A percentile compares a stretch with the other conserved stretches of the same genome.
These are phyloP conservation scores for Tillus elongatus DNA, from an alignment of 2,888 invertebrate genomes.

Conservation along the genomic window DNA sequence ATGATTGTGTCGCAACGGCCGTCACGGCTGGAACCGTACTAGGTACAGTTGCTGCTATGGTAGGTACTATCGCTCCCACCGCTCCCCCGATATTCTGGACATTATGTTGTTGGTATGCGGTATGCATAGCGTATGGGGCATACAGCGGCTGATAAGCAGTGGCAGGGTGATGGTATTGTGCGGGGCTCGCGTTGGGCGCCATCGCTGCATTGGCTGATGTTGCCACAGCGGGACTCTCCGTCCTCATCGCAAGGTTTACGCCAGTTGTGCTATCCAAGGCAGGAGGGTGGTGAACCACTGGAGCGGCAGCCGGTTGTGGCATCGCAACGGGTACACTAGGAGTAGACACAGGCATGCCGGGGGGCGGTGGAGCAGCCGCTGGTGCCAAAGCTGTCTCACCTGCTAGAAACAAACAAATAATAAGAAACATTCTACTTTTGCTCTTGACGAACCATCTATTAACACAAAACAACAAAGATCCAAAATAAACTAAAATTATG, in stretches of 20 bases:
- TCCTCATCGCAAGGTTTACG: constrained; percentile 36
- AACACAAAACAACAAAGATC: no score
- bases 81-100: no score
- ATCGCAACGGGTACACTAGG: constrained; percentile 36
- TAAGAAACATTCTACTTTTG: no score
- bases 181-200: constrained; percentile 42
- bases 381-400: constrained; percentile 21
- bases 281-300: constrained; percentile 40
- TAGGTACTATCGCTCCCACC: constrained; percentile 14
- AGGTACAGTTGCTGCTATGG: constrained; percentile 12
- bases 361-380: constrained; percentile 24
- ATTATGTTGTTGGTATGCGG: constrained; percentile 47
- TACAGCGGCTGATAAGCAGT: constrained; percentile 57
- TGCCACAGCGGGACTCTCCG: constrained; percentile 49
- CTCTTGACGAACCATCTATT: no score
- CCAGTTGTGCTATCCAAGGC: constrained; percentile 34
- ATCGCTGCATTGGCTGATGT: constrained; percentile 43
- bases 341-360: constrained; percentile 26
- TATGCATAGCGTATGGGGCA: constrained; percentile 70
- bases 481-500: no score
- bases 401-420: no score
- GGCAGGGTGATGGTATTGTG: constrained; percentile 42
- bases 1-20: constrained; percentile 43
- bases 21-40: constrained; percentile 31
- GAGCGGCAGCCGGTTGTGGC: constrained; percentile 48